Base-by-base conservation (phyloP, 2,113 vertebrate species). In the Origma solitaria region DNA sequence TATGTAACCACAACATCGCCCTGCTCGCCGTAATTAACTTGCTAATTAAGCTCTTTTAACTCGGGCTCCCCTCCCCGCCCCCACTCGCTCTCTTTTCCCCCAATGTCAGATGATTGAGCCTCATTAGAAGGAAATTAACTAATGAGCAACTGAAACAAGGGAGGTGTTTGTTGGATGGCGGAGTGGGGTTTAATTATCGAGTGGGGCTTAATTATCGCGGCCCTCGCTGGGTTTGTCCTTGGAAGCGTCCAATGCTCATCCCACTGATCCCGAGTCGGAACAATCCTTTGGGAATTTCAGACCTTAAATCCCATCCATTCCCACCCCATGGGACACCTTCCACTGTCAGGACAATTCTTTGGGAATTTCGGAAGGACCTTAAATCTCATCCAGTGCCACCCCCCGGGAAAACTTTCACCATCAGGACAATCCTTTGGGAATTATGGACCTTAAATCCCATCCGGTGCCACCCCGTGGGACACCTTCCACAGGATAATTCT, bases 1-100 rank as follows among this genome's bases (percentile, higher is more conserved):
- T 98, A 98, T 97, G 85, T 90, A 98, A 97, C 95, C 42, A 22
- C 83, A 50, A 92, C 86, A 85, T 92, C 93, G 83, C 94, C 95
- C 94, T 58, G 84, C 92, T 88, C 65, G 15, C 90, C 94, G 84
- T 98, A 98, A 98, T 98, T 98, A 97, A 97, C 97, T 97, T 94
- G 96, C 93, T 98, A 98, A 98, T 98, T 98, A 98, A 95, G 94
- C 92, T 94, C 87, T 96, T 98, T 96, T 78, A 97, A 95, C 92
- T 53, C 75, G 21, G 50, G 71, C 18, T 54, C n/a, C 45, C 31
- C 24, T n/a, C 2, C 33, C 4, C 62, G 66, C 44, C 44, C 44
- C 44, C 42, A 42, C 57, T 45, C 50, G 9, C n/a, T 5, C 70
- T 6, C 15, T 21, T 21, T 54, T 8, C 53, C 42, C 57, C 44